phyloP scores from a whole-genome alignment of 30 jellyfish, hydroid and myxozoan genomes.

The Phacellophora camtschatica region DNA sequence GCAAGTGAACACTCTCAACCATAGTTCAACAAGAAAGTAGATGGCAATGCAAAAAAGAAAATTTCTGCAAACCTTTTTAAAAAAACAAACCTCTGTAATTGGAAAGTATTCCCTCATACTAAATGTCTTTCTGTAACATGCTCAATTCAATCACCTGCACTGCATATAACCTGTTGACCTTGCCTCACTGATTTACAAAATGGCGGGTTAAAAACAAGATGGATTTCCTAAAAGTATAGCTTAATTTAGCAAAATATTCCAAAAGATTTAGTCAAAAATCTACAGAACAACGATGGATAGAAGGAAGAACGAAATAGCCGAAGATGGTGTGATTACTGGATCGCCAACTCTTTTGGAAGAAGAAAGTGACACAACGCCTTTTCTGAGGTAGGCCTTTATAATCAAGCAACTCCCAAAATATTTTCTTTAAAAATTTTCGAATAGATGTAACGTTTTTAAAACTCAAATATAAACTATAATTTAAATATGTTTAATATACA shows the following conservation, averaged over 20 bases:
- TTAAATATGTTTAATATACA: too few species aligned
- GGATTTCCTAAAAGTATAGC: too few species aligned
- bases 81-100: too few species aligned
- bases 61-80: too few species aligned
- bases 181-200: constrained; percentile 32
- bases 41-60: too few species aligned
- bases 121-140: background rate
- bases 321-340: background rate
- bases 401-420: background rate
- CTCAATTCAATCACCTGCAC: constrained; percentile 41
- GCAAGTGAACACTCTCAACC: too few species aligned
- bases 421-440: background rate
- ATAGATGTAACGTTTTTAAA: background rate
- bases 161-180: constrained; percentile 53
- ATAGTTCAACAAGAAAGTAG: too few species aligned
- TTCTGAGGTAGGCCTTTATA: constrained; percentile 50
- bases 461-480: too few species aligned
- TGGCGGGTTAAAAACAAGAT: constrained; percentile 24
- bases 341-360: constrained; percentile 21
- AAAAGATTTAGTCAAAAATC: too few species aligned
- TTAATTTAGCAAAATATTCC: too few species aligned
- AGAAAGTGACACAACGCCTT: constrained; percentile 59
- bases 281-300: too few species aligned
- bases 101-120: too few species aligned
- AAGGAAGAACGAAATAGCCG: background rate